phyloP scores from a whole-genome alignment of 2,113 vertebrate genomes.

The Pseudopipra pipra region DNA sequence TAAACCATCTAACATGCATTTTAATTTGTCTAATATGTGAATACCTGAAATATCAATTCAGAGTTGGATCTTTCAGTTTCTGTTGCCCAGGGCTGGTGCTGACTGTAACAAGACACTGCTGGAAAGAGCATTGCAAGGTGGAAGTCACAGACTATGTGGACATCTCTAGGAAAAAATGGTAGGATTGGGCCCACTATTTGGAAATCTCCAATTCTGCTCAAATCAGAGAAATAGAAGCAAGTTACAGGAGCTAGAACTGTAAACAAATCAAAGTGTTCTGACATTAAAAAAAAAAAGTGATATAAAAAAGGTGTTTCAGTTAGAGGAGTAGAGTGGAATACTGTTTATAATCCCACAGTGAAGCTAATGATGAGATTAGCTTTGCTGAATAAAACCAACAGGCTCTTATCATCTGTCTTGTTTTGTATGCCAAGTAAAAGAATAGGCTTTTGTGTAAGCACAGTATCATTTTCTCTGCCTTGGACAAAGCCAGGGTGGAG shows the following conservation, averaged over 20 bases:
- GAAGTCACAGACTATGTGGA: rapidly evolving
- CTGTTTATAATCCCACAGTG: background rate
- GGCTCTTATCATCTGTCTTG: background rate
- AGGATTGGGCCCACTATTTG: background rate
- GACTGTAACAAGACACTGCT: background rate
- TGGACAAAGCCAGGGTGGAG: background rate
- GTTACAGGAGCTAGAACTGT: background rate
- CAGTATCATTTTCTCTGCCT: background rate
- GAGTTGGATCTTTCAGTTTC: background rate
- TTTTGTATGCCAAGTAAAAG: background rate
- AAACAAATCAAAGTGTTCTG: background rate
- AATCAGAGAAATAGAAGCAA: background rate
- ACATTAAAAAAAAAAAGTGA: background rate
- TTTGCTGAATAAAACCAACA: background rate
- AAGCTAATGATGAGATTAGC: background rate
- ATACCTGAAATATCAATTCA: background rate
- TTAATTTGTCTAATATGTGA: background rate
- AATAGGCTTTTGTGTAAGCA: conserved; percentile 2
- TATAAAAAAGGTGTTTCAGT: background rate
- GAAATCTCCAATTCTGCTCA: background rate
- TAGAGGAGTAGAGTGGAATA: background rate
- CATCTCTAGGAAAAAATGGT: background rate
- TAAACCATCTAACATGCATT: background rate
- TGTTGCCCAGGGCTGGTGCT: background rate
- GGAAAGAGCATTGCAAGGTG: background rate